phyloP scores from a whole-genome alignment of 2,888 invertebrate genomes.

The Euplexia lucipara region DNA sequence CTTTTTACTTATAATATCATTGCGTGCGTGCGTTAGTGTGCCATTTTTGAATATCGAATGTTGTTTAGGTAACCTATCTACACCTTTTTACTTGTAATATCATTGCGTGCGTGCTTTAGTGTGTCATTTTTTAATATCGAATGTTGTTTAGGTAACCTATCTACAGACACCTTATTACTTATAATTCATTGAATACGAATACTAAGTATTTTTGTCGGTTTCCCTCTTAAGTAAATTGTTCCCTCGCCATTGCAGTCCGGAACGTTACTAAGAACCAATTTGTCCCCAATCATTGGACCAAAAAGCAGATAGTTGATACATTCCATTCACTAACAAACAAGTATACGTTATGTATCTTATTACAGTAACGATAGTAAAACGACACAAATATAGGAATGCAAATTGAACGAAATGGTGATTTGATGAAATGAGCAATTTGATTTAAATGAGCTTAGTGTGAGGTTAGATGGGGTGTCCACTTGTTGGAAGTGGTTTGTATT shows the following conservation, averaged over 20 bases:
- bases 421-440: slow-evolving; percentile 53
- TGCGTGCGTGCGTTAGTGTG: too few relatives aligned
- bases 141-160: too few relatives aligned
- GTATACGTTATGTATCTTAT: slow-evolving; percentile 28
- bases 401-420: slow-evolving; percentile 53
- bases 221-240: neutral
- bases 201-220: too few relatives aligned
- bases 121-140: too few relatives aligned
- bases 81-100: too few relatives aligned
- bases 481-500: slow-evolving; percentile 15
- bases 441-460: slow-evolving; percentile 42
- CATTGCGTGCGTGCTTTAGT: too few relatives aligned
- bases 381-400: slow-evolving; percentile 22
- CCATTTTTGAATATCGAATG: too few relatives aligned
- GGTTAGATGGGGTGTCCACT: slow-evolving; percentile 20
- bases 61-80: too few relatives aligned
- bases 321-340: slow-evolving; percentile 41
- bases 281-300: slow-evolving; percentile 50
- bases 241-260: slow-evolving; percentile 16
- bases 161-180: too few relatives aligned
- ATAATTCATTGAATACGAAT: too few relatives aligned
- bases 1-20: too few relatives aligned
- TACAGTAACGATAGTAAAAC: slow-evolving; percentile 40
- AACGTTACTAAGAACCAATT: slow-evolving; percentile 12
- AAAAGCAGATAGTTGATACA: slow-evolving; percentile 41